Conservation (phyloP, 1,140 invertebrate genomes). For the Zophobas morio region DNA sequence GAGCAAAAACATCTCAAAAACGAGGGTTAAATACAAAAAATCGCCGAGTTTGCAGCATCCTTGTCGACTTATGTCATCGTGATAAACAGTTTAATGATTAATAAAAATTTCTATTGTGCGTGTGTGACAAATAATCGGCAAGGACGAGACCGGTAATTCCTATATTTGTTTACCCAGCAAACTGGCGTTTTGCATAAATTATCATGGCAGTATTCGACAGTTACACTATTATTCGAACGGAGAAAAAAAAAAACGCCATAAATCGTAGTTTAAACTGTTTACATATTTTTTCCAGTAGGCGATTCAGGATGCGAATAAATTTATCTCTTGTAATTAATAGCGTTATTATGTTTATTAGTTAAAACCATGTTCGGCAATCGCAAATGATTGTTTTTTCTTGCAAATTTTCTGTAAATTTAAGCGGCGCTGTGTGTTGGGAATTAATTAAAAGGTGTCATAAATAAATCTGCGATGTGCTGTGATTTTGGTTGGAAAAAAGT, state of each 20-base stretch:
- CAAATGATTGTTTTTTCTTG: neutral
- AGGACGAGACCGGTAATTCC: constrained; percentile 26
- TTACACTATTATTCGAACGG: constrained; percentile 13
- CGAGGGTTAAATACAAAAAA: too few relatives aligned
- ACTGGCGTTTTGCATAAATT: constrained; percentile 12
- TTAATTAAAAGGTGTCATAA: constrained; percentile 1
- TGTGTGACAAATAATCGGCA: constrained; percentile 23
- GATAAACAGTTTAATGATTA: too few relatives aligned
- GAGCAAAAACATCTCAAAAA: too few relatives aligned
- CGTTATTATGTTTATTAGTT: constrained; percentile 30
- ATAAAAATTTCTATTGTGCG: neutral
- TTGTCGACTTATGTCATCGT: neutral
- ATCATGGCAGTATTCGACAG: constrained; percentile 9
- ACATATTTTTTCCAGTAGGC: constrained; percentile 27
- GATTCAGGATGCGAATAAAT: constrained; percentile 19
- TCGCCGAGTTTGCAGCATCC: neutral
- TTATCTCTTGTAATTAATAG: constrained; percentile 11
- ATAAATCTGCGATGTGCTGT: neutral
- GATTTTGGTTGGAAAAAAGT: too few relatives aligned
- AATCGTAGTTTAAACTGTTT: constrained; percentile 2
- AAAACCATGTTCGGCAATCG: constrained; percentile 3
- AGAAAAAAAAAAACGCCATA: neutral
- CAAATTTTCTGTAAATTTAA: neutral
- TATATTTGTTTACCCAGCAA: neutral
- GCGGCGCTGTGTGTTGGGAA: neutral